These are phyloP conservation scores for Aix galericulata DNA, from an alignment of 2,113 vertebrate species.

Conservation along the genomic window DNA sequence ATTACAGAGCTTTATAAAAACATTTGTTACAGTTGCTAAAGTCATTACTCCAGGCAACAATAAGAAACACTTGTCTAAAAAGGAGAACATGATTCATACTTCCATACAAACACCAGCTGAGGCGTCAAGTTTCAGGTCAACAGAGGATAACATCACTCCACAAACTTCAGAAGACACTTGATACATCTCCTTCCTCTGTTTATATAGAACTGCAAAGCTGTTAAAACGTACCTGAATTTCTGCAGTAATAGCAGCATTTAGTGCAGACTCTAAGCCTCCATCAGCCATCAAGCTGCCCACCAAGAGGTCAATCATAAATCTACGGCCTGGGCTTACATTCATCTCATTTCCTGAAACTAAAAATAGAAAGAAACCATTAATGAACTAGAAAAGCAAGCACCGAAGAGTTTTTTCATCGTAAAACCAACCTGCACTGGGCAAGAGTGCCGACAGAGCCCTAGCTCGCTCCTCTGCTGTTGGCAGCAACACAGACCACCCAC, in stretches of 20 bases:
- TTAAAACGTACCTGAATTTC: conserved; percentile 90
- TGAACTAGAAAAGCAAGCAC: neutral
- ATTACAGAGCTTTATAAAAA: neutral
- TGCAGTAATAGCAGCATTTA: conserved; percentile 94
- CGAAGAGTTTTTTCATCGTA: accelerated
- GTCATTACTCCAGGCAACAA: neutral
- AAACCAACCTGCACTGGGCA: conserved; percentile 89
- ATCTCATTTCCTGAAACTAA: conserved; percentile 94
- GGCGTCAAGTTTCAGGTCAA: neutral
- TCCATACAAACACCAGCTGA: neutral
- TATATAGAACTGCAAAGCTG: neutral
- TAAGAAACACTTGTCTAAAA: neutral
- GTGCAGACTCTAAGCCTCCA: conserved; percentile 93
- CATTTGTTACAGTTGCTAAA: neutral
- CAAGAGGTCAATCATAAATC: conserved; percentile 97
- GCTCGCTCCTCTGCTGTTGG: conserved; percentile 96
- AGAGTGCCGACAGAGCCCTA: conserved; percentile 90
- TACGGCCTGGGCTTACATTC: conserved; percentile 90
- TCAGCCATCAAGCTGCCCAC: conserved; percentile 99
- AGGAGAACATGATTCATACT: neutral
- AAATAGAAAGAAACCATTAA: neutral
- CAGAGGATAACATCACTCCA: neutral
- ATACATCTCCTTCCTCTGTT: neutral
- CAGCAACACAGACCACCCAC: conserved; percentile 95
- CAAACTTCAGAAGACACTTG: neutral